Evolutionary conservation across 1,140 invertebrate genomes (phyloP).

Genomic region (Bombyx mori): DNA sequence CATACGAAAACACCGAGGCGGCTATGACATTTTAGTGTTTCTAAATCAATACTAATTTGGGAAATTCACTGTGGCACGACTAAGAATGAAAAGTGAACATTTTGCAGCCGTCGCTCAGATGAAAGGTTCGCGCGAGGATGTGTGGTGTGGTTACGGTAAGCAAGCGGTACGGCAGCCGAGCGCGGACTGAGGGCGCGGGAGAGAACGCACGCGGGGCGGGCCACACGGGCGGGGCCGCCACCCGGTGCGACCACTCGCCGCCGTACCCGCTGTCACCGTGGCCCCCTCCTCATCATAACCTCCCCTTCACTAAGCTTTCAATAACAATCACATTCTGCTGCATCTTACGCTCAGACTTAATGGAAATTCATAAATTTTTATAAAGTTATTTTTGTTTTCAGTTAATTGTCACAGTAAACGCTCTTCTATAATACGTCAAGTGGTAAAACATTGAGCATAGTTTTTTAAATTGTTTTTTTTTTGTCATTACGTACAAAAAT

Average conservation of each 20-base stretch:
- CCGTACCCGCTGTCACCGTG: constrained; percentile 44
- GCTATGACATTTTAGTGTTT: constrained; percentile 1
- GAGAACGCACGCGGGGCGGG: constrained; percentile 28
- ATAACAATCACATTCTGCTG: constrained; percentile 40
- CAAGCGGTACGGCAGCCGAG: constrained; percentile 52
- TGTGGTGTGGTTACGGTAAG: constrained; percentile 10
- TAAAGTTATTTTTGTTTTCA: too few relatives aligned
- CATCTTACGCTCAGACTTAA: too few relatives aligned
- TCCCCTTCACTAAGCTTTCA: constrained; percentile 35
- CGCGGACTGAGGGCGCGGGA: constrained; percentile 51
- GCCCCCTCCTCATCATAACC: constrained; percentile 12
- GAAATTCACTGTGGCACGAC: too few relatives aligned
- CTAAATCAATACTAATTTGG: too few relatives aligned
- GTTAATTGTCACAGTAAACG: neutral
- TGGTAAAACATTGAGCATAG: neutral
- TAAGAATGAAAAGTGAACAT: constrained; percentile 1
- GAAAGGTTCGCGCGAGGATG: constrained; percentile 6
- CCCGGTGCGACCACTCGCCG: constrained; percentile 40
- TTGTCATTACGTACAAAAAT: too few relatives aligned
- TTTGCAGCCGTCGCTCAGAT: neutral
- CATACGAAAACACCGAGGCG: neutral
- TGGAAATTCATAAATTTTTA: too few relatives aligned
- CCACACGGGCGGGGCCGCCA: constrained; percentile 33
- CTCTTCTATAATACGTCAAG: neutral
- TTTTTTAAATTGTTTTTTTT: too few relatives aligned